Evolutionary conservation across 2,113 vertebrate genomes (phyloP).

Genomic region (Pachyramphus minor): DNA sequence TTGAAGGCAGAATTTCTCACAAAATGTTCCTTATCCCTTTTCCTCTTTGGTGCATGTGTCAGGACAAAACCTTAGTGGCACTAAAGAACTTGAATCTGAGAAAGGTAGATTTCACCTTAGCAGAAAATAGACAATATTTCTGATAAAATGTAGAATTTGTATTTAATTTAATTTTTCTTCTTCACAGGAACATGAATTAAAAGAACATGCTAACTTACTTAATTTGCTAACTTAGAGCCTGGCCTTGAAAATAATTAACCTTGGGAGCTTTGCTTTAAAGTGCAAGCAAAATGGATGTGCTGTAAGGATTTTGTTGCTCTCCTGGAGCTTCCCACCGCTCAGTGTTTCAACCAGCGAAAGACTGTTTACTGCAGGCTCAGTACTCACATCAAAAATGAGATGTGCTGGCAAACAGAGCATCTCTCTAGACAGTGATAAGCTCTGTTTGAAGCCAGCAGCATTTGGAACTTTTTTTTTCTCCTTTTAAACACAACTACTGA

Average conservation of each 20-base stretch:
- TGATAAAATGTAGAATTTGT: neutral
- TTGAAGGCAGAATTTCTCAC: neutral
- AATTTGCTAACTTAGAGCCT: neutral
- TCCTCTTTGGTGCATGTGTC: neutral
- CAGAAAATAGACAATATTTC: neutral
- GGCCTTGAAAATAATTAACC: neutral
- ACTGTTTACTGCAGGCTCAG: neutral
- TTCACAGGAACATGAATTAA: neutral
- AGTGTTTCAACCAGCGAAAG: neutral
- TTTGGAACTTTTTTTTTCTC: neutral
- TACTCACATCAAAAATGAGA: neutral
- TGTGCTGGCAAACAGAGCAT: neutral
- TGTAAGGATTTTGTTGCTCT: neutral
- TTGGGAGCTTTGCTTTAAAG: neutral
- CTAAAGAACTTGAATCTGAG: neutral
- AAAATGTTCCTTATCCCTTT: neutral
- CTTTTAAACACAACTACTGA: neutral
- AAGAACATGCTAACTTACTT: neutral
- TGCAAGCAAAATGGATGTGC: accelerated
- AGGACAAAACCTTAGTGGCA: neutral
- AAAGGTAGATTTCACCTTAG: neutral
- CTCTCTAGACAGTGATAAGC: neutral
- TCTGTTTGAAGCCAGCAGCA: neutral
- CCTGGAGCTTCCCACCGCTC: neutral
- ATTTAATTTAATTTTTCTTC: neutral